These are phyloP conservation scores for Molorchus minor DNA, from an alignment of 2,888 invertebrate genomes.

Conservation along the genomic window DNA sequence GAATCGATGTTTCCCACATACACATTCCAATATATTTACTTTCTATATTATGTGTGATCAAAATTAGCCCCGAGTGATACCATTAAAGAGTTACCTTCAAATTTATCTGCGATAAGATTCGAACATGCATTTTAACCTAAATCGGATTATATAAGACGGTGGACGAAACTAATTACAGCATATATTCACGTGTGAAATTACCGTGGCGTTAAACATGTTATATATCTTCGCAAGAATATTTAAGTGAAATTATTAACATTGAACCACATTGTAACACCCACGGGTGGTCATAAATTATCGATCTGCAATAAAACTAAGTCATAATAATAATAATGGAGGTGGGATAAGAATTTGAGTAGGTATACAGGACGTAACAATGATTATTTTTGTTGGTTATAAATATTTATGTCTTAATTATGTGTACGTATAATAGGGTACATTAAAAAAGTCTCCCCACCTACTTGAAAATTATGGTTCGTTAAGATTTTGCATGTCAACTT, in stretches of 20 bases:
- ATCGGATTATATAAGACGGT: slow-evolving; percentile 33
- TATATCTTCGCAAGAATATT: slow-evolving; percentile 8
- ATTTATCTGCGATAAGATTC: slow-evolving; percentile 29
- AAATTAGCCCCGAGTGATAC: slow-evolving; percentile 30
- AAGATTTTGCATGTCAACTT: slow-evolving; percentile 4
- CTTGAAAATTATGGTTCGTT: not conserved
- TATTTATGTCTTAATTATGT: slow-evolving; percentile 21
- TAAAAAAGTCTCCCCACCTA: slow-evolving; percentile 6
- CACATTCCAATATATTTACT: slow-evolving; percentile 9
- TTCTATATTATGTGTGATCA: slow-evolving; percentile 19
- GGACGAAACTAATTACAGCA: slow-evolving; percentile 36
- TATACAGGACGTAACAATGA: slow-evolving; percentile 25
- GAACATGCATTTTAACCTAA: slow-evolving; percentile 36
- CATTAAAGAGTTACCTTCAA: slow-evolving; percentile 23
- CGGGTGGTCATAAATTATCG: slow-evolving; percentile 31
- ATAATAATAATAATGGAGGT: slow-evolving; percentile 29
- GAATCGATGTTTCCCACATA: slow-evolving; percentile 6
- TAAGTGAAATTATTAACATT: slow-evolving; percentile 25
- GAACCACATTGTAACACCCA: slow-evolving; percentile 32
- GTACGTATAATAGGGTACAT: slow-evolving; percentile 11
- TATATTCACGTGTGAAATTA: slow-evolving; percentile 29
- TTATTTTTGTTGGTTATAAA: slow-evolving; percentile 14
- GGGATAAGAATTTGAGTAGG: slow-evolving; percentile 33
- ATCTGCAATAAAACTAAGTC: slow-evolving; percentile 29
- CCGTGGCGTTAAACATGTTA: slow-evolving; percentile 11